Evolutionary conservation across 2,888 invertebrate species (phyloP).

Genomic region (Macrosiphum euphorbiae): DNA sequence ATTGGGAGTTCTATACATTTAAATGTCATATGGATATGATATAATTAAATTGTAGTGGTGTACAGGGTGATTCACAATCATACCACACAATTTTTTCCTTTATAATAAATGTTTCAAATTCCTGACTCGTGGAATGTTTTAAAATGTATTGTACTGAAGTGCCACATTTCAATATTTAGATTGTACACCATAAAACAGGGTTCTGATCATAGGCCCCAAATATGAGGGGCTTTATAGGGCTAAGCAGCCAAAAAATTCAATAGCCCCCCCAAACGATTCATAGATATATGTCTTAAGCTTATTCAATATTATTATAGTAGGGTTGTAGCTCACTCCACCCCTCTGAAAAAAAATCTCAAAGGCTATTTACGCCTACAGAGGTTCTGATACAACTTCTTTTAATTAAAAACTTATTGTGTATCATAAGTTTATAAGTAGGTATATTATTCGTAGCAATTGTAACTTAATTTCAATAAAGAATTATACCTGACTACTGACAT

Average conservation of each 20-base stretch:
- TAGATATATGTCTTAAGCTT: too few relatives aligned
- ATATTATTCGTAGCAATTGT: background rate
- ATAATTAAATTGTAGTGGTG: background rate
- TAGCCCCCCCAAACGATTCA: too few relatives aligned
- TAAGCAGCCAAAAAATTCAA: too few relatives aligned
- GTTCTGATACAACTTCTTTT: background rate
- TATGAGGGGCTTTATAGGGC: too few relatives aligned
- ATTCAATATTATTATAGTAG: too few relatives aligned
- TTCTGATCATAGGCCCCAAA: background rate
- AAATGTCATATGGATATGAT: background rate
- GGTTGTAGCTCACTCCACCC: too few relatives aligned
- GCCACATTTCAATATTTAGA: background rate
- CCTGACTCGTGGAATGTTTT: background rate
- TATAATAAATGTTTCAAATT: background rate
- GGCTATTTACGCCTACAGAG: too few relatives aligned
- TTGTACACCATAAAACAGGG: background rate
- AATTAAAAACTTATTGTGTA: background rate
- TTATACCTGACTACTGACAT: background rate
- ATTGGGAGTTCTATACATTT: background rate
- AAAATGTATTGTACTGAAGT: background rate
- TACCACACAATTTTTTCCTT: background rate
- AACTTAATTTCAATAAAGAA: background rate
- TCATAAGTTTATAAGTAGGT: background rate
- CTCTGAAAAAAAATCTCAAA: background rate
- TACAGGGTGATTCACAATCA: background rate